Conservation (phyloP, 2,113 vertebrate genomes). For the Ibidorhyncha struthersii region DNA sequence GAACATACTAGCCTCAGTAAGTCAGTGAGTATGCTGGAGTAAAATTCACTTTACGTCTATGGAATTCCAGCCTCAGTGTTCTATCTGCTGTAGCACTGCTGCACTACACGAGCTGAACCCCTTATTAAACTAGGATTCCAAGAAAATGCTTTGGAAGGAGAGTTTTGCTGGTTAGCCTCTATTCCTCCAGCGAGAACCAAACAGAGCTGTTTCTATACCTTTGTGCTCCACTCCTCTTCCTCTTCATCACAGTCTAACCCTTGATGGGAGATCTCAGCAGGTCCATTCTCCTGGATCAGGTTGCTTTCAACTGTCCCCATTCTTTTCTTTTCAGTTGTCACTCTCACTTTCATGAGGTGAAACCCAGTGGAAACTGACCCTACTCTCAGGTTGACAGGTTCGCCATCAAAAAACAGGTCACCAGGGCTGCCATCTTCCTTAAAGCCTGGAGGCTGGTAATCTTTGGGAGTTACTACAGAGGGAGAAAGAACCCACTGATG, state of each 20-base stretch:
- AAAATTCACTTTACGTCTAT: neutral
- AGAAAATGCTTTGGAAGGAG: neutral
- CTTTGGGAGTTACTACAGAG: constrained; percentile 75
- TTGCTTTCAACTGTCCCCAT: neutral
- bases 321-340: constrained; percentile 72
- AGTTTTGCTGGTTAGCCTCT: neutral
- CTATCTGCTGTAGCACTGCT: neutral
- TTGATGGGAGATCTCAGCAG: constrained; percentile 66
- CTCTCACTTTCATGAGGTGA: constrained; percentile 74
- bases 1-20: neutral
- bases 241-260: constrained; percentile 77
- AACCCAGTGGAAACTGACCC: constrained; percentile 74
- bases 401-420: constrained; percentile 68
- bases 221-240: constrained; percentile 56
- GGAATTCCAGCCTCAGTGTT: neutral
- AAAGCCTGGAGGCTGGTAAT: constrained; percentile 81
- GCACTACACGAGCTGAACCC: neutral
- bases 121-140: neutral
- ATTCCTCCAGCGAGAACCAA: neutral
- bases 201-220: constrained; percentile 44
- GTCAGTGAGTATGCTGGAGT: neutral
- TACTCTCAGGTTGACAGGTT: constrained; percentile 70
- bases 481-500: neutral
- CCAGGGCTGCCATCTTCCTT: constrained; percentile 57
- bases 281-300: neutral